These are phyloP conservation scores for Phallusia fumigata DNA, from an alignment of 23 tunicate genomes.

Conservation along the genomic window DNA sequence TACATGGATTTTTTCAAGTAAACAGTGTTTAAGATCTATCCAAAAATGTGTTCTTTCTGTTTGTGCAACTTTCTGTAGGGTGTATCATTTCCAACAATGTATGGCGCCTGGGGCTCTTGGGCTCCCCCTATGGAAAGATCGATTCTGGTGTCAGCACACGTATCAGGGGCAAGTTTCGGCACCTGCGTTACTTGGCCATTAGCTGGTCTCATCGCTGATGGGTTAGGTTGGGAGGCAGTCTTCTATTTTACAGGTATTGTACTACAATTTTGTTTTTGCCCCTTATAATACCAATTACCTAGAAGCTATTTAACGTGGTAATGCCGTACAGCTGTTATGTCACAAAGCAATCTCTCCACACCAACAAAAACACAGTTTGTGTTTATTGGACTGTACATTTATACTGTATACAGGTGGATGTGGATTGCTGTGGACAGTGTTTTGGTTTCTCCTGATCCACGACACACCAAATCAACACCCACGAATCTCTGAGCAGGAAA, in stretches of 20 bases:
- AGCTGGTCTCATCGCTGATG: slow-evolving; percentile 59
- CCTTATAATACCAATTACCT: too few relatives aligned
- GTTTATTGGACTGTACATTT: too few relatives aligned
- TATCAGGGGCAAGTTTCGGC: slow-evolving; percentile 76
- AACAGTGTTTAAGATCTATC: not conserved
- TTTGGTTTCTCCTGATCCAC: slow-evolving; percentile 66
- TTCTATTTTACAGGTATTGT: slow-evolving; percentile 79
- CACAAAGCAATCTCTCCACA: too few relatives aligned
- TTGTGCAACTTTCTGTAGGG: slow-evolving; percentile 26
- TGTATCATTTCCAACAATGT: slow-evolving; percentile 67
- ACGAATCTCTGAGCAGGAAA: slow-evolving; percentile 84
- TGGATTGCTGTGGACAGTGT: slow-evolving; percentile 50
- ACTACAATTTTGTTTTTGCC: not conserved
- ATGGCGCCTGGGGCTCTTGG: slow-evolving; percentile 83
- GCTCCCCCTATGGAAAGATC: slow-evolving; percentile 84
- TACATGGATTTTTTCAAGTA: slow-evolving; percentile 76
- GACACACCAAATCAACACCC: slow-evolving; percentile 83
- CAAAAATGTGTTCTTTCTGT: too few relatives aligned
- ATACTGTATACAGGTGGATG: slow-evolving; percentile 24
- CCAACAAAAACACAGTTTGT: too few relatives aligned
- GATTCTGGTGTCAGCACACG: slow-evolving; percentile 40
- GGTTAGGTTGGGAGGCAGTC: slow-evolving; percentile 76
- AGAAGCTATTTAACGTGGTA: too few relatives aligned
- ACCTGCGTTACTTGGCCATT: slow-evolving; percentile 62
- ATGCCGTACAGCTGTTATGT: not conserved